Conservation (phyloP, 23 tunicate species). For the Trididemnum clinides region DNA sequence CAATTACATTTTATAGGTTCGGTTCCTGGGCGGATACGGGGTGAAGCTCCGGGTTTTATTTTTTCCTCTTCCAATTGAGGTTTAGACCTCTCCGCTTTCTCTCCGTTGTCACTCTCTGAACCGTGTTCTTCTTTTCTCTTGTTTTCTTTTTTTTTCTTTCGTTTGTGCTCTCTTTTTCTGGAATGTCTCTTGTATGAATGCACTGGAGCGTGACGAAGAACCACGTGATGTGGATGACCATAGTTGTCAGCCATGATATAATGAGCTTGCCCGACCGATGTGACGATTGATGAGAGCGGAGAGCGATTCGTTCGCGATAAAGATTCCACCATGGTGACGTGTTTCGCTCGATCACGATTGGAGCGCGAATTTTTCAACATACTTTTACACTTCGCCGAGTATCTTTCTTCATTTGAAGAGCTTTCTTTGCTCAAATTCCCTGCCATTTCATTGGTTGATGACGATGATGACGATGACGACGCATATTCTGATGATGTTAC, state of each 20-base stretch:
- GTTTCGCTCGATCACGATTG: not conserved
- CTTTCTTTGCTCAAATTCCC: not conserved
- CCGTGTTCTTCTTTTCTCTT: not conserved
- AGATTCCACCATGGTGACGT: not conserved
- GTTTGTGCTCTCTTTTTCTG: not conserved
- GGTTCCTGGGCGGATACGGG: slow-evolving; percentile 68
- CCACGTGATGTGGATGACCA: slow-evolving; percentile 2
- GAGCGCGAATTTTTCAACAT: not conserved
- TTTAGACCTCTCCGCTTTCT: too few relatives aligned
- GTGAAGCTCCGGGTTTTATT: not conserved
- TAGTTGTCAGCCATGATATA: slow-evolving; percentile 13
- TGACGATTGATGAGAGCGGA: not conserved
- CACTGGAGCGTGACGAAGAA: not conserved
- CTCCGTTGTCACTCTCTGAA: not conserved
- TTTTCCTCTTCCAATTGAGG: too few relatives aligned
- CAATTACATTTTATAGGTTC: slow-evolving; percentile 84
- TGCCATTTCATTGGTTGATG: not conserved
- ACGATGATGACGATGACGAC: not conserved
- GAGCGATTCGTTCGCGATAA: not conserved
- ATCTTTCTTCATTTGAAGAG: too few relatives aligned
- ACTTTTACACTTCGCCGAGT: too few relatives aligned
- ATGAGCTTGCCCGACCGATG: not conserved
- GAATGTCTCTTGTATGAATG: not conserved
- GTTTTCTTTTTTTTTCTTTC: not conserved
- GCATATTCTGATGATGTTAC: not conserved